phyloP scores from a whole-genome alignment of 2,797 vertebrate species.

The Loris lydekkerianus region DNA sequence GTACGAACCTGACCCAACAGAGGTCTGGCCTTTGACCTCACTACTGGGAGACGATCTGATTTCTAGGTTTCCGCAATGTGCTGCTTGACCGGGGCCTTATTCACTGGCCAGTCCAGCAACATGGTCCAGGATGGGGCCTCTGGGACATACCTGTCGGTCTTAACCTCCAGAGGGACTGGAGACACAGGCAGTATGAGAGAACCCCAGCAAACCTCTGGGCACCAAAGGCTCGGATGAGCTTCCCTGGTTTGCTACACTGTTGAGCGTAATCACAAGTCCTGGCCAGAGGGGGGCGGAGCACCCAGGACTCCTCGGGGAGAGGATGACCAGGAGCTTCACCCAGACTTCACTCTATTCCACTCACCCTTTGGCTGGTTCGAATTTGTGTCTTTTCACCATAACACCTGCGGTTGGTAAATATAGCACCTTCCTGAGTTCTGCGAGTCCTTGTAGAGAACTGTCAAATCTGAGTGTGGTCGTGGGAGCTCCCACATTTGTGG shows the following conservation, averaged over 20 bases:
- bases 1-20: background rate
- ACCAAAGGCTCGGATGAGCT: accelerated
- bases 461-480: too few relatives aligned
- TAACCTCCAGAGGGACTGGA: background rate
- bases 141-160: background rate
- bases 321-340: background rate
- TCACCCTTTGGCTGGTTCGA: background rate
- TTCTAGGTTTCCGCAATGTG: background rate
- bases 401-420: too few relatives aligned
- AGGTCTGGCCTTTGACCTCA: background rate
- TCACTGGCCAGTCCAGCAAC: background rate
- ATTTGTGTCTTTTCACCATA: too few relatives aligned
- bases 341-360: accelerated
- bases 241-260: background rate
- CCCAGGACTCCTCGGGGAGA: background rate
- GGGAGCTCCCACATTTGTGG: background rate
- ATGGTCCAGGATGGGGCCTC: background rate
- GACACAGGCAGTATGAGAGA: accelerated
- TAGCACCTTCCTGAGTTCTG: background rate
- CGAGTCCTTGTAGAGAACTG: background rate
- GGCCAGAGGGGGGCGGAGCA: accelerated
- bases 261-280: accelerated
- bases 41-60: background rate
- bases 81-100: background rate
- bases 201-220: background rate